Evolutionary conservation across 2,888 invertebrate species (phyloP), one percentile per base, ranked within the genome.

Genomic region (Mayetiola destructor): DNA sequence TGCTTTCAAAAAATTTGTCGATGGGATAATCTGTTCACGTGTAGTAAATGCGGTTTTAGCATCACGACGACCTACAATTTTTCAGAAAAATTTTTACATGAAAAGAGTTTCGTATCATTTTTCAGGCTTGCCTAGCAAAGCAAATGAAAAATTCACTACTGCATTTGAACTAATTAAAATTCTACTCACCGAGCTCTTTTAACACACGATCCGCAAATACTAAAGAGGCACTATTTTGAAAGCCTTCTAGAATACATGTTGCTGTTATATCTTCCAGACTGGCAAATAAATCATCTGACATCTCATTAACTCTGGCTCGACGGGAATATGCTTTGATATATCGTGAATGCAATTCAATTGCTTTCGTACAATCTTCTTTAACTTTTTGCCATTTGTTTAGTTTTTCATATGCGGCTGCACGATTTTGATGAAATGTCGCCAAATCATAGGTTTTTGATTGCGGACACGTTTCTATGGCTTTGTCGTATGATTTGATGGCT

Each of bases 331-430:
- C 95, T 75, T 95, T 94, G 14, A 84, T 79, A 71, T 95, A 96
- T 62, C 80, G 84, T 37, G 84, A 84, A 71, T 95, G 91, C 29
- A 85, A 76, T 66, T 86, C 81, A 35, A 96, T 76, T 2, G 96
- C 93, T 66, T 79, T 81, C 1, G 85, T 81, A 67, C 94, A 94
- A 69, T 95, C 94, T 61, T 83, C 81, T 66, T 89, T 85, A 0
- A 93, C 92, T 61, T 84, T 79, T 60, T 80, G 80, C 78, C 85
- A 88, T 72, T 88, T 86, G 71, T 85, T 84, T 67, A 93, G 75
- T 71, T 92, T 88, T 71, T 95, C 95, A 71, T 91, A 90, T 42
- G 93, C 89, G 16, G 95, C 96, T 12, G 95, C 96, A 64, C 94
- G 82, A 69, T 96, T 96, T 71, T 96, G 96, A 71, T 92, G 93